Evolutionary conservation across 2,888 invertebrate genomes (phyloP).

Genomic region (Blastobasis adustella): DNA sequence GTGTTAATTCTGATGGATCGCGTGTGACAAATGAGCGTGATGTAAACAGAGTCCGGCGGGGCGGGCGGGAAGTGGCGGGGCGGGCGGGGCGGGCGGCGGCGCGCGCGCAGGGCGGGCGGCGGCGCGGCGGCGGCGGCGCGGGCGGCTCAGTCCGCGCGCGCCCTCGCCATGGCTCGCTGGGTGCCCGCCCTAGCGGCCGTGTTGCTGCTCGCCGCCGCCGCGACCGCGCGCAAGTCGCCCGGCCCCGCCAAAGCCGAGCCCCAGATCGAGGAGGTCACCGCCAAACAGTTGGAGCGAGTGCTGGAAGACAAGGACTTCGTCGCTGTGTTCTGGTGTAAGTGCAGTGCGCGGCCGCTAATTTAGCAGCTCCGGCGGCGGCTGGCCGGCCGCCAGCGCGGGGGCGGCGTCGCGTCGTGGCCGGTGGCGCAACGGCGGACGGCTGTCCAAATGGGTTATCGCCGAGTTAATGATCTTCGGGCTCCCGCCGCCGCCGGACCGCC

Average conservation of each 20-base stretch:
- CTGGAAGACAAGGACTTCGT: slow-evolving; percentile 94
- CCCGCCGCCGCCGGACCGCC: slow-evolving; percentile 24
- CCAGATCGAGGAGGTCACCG: slow-evolving; percentile 94
- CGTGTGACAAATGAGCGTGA: no score
- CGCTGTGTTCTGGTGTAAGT: slow-evolving; percentile 98
- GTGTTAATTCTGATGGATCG: no score
- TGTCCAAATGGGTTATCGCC: slow-evolving; percentile 59
- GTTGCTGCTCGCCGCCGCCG: slow-evolving; percentile 72
- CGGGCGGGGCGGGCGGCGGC: slow-evolving; percentile 25
- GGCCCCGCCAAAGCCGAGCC: slow-evolving; percentile 74
- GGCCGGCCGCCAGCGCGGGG: slow-evolving; percentile 48
- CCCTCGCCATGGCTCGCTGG: slow-evolving; percentile 71
- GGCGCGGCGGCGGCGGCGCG: slow-evolving; percentile 38
- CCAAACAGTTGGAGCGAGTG: slow-evolving; percentile 92
- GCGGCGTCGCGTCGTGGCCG: slow-evolving; percentile 55
- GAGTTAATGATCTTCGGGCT: slow-evolving; percentile 64
- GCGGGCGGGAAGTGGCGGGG: slow-evolving; percentile 23
- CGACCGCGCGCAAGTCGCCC: slow-evolving; percentile 57
- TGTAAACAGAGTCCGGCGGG: neutral
- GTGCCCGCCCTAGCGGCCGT: slow-evolving; percentile 64
- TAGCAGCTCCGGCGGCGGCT: slow-evolving; percentile 38
- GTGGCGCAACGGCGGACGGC: no score
- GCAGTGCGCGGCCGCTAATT: slow-evolving; percentile 35
- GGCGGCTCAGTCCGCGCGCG: slow-evolving; percentile 66
- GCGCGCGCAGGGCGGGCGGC: slow-evolving; percentile 28